These are phyloP conservation scores for Formica selysi DNA, from an alignment of 1,140 invertebrate species.

Conservation along the genomic window DNA sequence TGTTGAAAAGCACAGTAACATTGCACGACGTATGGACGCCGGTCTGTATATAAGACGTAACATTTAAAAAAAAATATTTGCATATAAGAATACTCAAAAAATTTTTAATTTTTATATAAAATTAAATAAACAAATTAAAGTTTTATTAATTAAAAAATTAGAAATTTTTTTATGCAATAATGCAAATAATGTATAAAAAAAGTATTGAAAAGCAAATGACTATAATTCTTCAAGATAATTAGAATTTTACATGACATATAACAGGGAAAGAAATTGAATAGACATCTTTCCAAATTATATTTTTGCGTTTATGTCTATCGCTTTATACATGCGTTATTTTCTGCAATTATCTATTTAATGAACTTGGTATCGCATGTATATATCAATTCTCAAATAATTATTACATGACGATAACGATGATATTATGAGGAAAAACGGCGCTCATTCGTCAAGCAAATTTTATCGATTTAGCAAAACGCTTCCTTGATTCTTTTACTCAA, in stretches of 20 bases:
- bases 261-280: too few species aligned
- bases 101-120: background rate
- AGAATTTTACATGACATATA: background rate
- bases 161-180: background rate
- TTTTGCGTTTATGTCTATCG: background rate
- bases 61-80: background rate
- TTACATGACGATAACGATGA: background rate
- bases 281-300: background rate
- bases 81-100: background rate
- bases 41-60: background rate
- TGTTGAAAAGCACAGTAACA: slow-evolving; percentile 42
- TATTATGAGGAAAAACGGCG: slow-evolving; percentile 3
- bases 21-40: slow-evolving; percentile 24
- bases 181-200: background rate
- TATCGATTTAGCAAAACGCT: slow-evolving; percentile 41
- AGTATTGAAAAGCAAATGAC: background rate
- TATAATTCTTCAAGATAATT: background rate
- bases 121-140: background rate
- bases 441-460: slow-evolving; percentile 33
- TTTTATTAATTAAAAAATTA: slow-evolving; percentile 3
- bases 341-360: background rate
- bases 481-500: slow-evolving; percentile 27
- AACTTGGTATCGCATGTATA: too few species aligned
- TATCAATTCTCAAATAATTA: background rate
- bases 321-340: background rate